Evolutionary conservation across 2,888 invertebrate species (phyloP).

Genomic region (Temnothorax rugatulus): DNA sequence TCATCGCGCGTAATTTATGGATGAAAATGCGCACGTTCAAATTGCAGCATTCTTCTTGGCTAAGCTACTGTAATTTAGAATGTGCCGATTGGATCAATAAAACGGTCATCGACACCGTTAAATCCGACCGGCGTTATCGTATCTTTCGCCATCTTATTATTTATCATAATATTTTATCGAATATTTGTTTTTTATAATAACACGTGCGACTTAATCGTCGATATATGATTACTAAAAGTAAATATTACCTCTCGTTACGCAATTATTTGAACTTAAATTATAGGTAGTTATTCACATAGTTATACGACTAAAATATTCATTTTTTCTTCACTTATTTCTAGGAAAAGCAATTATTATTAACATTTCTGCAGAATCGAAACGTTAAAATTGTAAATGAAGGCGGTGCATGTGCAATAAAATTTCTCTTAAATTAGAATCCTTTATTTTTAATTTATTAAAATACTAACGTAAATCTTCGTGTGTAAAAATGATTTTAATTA

Average conservation of each 20-base stretch:
- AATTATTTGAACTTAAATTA: not conserved
- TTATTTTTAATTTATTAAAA: not conserved
- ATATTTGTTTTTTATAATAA: not conserved
- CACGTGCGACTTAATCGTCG: not conserved
- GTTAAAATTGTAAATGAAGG: not conserved
- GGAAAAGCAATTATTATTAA: not conserved
- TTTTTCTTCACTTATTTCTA: not conserved
- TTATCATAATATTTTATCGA: not conserved
- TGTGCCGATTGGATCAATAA: not conserved
- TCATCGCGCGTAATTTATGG: slow-evolving; percentile 40
- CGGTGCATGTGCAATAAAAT: not conserved
- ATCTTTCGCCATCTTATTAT: not conserved
- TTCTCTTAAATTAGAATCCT: not conserved
- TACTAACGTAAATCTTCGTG: not conserved
- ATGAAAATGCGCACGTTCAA: slow-evolving; percentile 28
- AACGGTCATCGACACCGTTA: slow-evolving; percentile 22
- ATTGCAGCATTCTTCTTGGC: slow-evolving; percentile 7
- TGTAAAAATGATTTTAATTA: not conserved
- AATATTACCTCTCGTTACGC: not conserved
- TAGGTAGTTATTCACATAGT: not conserved
- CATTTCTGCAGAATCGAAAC: not conserved
- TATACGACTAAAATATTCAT: not conserved
- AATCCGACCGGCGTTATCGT: not conserved
- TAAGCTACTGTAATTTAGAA: slow-evolving; percentile 33
- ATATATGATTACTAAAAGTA: not conserved